Evolutionary conservation across 1,140 invertebrate species (phyloP).

Genomic region (Drosophila malerkotliana): DNA sequence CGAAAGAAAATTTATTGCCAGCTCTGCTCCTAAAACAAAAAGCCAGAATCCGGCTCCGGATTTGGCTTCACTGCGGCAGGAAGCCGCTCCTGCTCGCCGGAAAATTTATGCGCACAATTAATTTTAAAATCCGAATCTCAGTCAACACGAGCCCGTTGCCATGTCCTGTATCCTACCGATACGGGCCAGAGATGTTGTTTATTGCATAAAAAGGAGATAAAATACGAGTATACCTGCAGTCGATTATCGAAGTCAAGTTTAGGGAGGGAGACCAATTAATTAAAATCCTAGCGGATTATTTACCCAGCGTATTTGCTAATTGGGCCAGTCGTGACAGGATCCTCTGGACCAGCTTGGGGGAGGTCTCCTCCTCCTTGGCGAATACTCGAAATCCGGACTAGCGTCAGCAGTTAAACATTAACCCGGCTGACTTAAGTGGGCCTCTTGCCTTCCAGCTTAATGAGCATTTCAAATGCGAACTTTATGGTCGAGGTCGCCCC

Average conservation of each 20-base stretch:
- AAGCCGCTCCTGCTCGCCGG: slow-evolving; percentile 2
- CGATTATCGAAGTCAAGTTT: slow-evolving; percentile 36
- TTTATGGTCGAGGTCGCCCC: slow-evolving; percentile 53
- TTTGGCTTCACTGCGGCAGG: slow-evolving; percentile 14
- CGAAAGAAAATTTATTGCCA: slow-evolving; percentile 72
- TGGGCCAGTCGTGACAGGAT: slow-evolving; percentile 33
- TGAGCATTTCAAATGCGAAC: slow-evolving; percentile 66
- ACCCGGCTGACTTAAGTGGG: slow-evolving; percentile 58
- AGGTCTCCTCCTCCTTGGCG: slow-evolving; percentile 12
- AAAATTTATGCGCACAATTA: slow-evolving; percentile 79
- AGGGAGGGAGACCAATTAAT: slow-evolving; percentile 57
- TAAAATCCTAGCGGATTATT: slow-evolving; percentile 65
- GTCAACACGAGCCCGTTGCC: slow-evolving; percentile 38
- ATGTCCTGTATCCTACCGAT: neutral
- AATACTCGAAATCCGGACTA: slow-evolving; percentile 23
- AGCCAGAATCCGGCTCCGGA: slow-evolving; percentile 42
- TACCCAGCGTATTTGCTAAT: slow-evolving; percentile 67
- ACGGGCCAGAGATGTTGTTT: slow-evolving; percentile 18
- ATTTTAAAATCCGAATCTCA: slow-evolving; percentile 78
- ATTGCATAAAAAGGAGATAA: slow-evolving; percentile 29
- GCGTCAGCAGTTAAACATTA: slow-evolving; percentile 46
- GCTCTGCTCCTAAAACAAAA: slow-evolving; percentile 28
- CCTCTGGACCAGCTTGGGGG: slow-evolving; percentile 44
- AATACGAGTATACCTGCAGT: slow-evolving; percentile 48
- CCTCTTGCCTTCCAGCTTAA: slow-evolving; percentile 57